phyloP scores from a whole-genome alignment of 2,888 invertebrate genomes.

The Morpho helenor region DNA sequence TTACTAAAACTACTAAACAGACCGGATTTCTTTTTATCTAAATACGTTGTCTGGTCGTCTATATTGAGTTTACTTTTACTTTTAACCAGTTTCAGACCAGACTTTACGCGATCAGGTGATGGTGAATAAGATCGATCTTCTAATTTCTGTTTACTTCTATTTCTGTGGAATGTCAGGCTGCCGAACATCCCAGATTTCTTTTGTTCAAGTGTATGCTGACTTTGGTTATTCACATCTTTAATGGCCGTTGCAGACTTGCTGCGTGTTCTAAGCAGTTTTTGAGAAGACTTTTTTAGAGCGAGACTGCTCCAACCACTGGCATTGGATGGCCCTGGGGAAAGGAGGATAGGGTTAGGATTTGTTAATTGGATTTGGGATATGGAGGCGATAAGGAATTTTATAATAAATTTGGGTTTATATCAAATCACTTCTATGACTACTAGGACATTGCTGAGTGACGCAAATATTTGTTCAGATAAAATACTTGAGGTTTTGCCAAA shows the following conservation, averaged over 20 bases:
- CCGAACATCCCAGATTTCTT: conserved; percentile 7
- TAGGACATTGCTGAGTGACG: too few species aligned
- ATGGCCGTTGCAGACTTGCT: conserved; percentile 29
- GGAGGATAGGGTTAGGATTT: conserved; percentile 22
- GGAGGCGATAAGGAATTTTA: conserved; percentile 17
- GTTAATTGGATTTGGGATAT: conserved; percentile 14
- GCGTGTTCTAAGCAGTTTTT: conserved; percentile 21
- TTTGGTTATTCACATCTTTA: conserved; percentile 9
- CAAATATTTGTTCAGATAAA: too few species aligned
- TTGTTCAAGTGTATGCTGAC: conserved; percentile 5
- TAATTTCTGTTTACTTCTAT: not conserved
- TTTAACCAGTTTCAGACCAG: not conserved
- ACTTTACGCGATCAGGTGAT: not conserved
- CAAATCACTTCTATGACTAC: not conserved
- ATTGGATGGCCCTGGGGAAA: conserved; percentile 39
- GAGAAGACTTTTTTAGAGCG: conserved; percentile 20
- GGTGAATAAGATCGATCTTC: not conserved
- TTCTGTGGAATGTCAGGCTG: not conserved
- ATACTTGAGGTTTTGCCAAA: too few species aligned
- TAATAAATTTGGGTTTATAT: conserved; percentile 1
- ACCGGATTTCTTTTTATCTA: conserved; percentile 11
- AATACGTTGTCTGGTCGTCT: not conserved
- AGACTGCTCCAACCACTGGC: conserved; percentile 17
- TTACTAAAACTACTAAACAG: not conserved
- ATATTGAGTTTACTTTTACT: conserved; percentile 2